These are phyloP conservation scores for Lithophane socia DNA, from an alignment of 2,888 invertebrate genomes.

Conservation along the genomic window DNA sequence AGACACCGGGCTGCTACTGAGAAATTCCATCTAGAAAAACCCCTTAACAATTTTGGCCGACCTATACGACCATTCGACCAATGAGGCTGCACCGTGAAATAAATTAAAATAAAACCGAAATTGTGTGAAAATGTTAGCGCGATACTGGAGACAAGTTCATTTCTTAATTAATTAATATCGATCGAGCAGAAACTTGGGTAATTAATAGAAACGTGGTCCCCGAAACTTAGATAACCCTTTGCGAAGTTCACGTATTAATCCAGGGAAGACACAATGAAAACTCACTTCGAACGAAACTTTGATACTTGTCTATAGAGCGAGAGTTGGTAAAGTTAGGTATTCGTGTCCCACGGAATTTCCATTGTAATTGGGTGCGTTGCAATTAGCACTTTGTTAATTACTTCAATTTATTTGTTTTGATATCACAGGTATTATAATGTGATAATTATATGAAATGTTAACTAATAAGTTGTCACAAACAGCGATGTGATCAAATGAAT, in stretches of 20 bases:
- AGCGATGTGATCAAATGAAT: slow-evolving; percentile 5
- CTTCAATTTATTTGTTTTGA: slow-evolving; percentile 46
- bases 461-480: slow-evolving; percentile 23
- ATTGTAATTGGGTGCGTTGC: slow-evolving; percentile 56
- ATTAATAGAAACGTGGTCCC: slow-evolving; percentile 87
- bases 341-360: slow-evolving; percentile 49
- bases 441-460: slow-evolving; percentile 40
- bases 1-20: background rate
- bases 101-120: slow-evolving; percentile 36
- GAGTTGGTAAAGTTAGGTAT: slow-evolving; percentile 70
- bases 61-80: background rate
- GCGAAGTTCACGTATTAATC: slow-evolving; percentile 87
- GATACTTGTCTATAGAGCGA: slow-evolving; percentile 72
- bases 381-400: slow-evolving; percentile 52
- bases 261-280: slow-evolving; percentile 83
- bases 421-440: slow-evolving; percentile 8
- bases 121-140: slow-evolving; percentile 50
- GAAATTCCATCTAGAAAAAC: background rate
- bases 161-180: slow-evolving; percentile 87
- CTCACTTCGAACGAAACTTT: slow-evolving; percentile 75
- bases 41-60: background rate
- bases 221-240: slow-evolving; percentile 87
- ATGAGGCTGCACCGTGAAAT: background rate
- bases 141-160: slow-evolving; percentile 66
- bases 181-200: slow-evolving; percentile 82